These are phyloP conservation scores for Automeris io DNA, from an alignment of 2,888 invertebrate species.

Conservation along the genomic window DNA sequence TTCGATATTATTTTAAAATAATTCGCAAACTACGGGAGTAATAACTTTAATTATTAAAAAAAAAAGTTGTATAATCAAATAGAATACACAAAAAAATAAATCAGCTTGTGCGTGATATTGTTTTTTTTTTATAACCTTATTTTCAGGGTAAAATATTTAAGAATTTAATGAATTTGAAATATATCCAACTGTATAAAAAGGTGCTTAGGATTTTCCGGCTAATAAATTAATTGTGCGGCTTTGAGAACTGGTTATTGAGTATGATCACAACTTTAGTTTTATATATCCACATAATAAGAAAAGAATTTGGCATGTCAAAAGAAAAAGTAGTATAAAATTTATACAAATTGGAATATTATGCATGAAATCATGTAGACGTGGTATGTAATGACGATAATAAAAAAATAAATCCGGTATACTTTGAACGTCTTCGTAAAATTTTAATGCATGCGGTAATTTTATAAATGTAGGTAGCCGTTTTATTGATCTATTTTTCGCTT, in stretches of 20 bases:
- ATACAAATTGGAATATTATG: too few species aligned
- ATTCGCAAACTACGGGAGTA: too few species aligned
- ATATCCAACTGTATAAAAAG: too few species aligned
- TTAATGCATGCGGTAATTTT: conserved; percentile 16
- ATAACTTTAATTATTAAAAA: too few species aligned
- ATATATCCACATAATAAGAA: not conserved
- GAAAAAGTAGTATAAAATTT: not conserved
- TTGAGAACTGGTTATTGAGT: not conserved
- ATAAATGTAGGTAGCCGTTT: conserved; percentile 3
- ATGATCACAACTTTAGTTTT: not conserved
- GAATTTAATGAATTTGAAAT: too few species aligned
- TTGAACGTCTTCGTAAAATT: conserved; percentile 9
- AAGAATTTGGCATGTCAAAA: not conserved
- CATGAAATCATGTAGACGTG: conserved; percentile 4
- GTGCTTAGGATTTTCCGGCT: too few species aligned
- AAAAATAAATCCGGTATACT: conserved; percentile 10
- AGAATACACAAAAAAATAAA: too few species aligned
- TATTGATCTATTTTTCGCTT: conserved; percentile 1
- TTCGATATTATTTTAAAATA: too few species aligned
- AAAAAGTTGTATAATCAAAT: too few species aligned
- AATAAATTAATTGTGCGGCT: not conserved
- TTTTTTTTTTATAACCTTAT: too few species aligned
- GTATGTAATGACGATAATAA: not conserved
- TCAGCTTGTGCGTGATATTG: too few species aligned
- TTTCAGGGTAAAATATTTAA: too few species aligned